phyloP scores from a whole-genome alignment of 2,113 vertebrate species.

The Oryzias celebensis region DNA sequence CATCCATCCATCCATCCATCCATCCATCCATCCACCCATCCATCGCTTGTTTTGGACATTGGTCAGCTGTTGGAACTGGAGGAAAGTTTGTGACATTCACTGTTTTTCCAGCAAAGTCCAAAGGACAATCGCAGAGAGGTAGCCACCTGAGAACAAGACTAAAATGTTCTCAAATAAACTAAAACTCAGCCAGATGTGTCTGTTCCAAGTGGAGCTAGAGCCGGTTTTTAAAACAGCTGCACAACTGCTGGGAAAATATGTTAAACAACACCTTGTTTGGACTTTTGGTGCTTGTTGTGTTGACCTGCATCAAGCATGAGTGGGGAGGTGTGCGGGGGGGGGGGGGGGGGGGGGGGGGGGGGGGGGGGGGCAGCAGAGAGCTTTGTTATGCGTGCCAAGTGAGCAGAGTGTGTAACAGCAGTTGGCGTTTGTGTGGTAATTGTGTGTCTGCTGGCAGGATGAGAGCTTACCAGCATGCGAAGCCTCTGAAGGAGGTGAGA shows the following conservation, averaged over 20 bases:
- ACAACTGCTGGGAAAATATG: conserved; percentile 32
- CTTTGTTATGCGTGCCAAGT: conserved; percentile 36
- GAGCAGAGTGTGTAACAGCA: conserved; percentile 55
- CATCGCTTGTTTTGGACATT: too few relatives aligned
- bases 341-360: conserved; percentile 21
- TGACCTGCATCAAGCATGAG: conserved; percentile 66
- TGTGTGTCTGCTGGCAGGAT: conserved; percentile 30
- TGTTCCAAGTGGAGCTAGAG: not conserved
- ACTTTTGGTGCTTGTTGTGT: conserved; percentile 41
- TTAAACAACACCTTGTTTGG: conserved; percentile 47
- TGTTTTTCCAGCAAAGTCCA: too few relatives aligned
- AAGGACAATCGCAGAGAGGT: too few relatives aligned
- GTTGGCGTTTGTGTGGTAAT: conserved; percentile 30
- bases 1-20: too few relatives aligned
- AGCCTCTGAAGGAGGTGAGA: conserved; percentile 62
- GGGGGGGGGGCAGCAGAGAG: conserved; percentile 54
- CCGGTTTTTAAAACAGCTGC: conserved; percentile 14
- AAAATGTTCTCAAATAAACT: too few relatives aligned
- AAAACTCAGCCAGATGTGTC: too few relatives aligned
- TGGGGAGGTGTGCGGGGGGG: conserved; percentile 54
- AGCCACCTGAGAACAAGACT: too few relatives aligned
- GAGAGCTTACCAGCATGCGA: conserved; percentile 58
- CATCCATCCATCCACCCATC: too few relatives aligned
- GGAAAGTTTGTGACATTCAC: too few relatives aligned
- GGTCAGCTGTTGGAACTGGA: too few relatives aligned